Evolutionary conservation across 2,797 vertebrate genomes (phyloP).

Genomic region (Agapornis canus): DNA sequence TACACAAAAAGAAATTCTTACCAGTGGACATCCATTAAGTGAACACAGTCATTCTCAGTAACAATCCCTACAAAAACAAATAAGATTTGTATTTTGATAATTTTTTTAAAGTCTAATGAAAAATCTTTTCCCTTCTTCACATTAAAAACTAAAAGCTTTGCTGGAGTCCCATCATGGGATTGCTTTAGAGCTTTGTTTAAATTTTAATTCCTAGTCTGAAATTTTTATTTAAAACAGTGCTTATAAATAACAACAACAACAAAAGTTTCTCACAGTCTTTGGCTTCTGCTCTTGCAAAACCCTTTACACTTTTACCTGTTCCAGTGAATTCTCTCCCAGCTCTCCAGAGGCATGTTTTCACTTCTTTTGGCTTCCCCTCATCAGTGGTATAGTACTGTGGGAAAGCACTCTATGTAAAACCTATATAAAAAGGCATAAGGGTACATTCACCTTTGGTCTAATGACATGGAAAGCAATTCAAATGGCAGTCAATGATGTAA

Average conservation of each 20-base stretch:
- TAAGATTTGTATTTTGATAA: constrained; percentile 77
- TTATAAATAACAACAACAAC: constrained; percentile 52
- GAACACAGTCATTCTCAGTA: constrained; percentile 56
- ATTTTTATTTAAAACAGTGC: constrained; percentile 75
- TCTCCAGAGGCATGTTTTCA: neutral
- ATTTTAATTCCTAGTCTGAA: constrained; percentile 79
- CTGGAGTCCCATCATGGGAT: constrained; percentile 75
- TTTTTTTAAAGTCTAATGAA: constrained; percentile 82
- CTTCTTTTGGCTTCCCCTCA: neutral
- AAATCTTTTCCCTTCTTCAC: constrained; percentile 73
- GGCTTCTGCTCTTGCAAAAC: neutral
- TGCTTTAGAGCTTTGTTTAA: constrained; percentile 75
- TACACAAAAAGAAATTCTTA: constrained; percentile 16
- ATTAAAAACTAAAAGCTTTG: constrained; percentile 79
- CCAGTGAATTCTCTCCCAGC: neutral
- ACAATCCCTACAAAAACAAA: constrained; percentile 64
- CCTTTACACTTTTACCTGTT: constrained; percentile 46
- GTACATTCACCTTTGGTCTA: neutral
- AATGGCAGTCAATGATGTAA: neutral
- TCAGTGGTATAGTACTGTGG: neutral
- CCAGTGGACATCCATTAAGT: constrained; percentile 47
- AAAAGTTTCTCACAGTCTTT: constrained; percentile 22
- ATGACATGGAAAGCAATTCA: neutral
- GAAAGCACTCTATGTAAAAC: constrained; percentile 24
- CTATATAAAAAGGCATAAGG: neutral